Conservation (phyloP, 2,113 vertebrate genomes). For the Triplophysa tibetana region DNA sequence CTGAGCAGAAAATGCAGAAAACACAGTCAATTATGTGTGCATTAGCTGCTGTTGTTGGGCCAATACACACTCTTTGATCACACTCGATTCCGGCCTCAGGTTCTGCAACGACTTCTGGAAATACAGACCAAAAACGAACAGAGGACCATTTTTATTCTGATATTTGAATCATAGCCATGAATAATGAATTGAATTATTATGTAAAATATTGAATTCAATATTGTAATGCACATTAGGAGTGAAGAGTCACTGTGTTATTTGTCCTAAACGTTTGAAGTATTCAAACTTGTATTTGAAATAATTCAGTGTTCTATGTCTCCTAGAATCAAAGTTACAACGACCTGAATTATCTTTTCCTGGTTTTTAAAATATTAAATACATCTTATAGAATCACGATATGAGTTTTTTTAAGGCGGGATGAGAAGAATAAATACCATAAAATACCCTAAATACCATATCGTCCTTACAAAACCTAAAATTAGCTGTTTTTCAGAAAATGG, state of each 20-base stretch:
- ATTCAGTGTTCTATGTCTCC: too few species aligned
- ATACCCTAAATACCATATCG: too few species aligned
- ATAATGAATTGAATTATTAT: background rate
- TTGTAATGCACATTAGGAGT: background rate
- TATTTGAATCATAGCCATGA: background rate
- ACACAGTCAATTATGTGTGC: slow-evolving; percentile 82
- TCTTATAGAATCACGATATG: too few species aligned
- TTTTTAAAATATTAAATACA: too few species aligned
- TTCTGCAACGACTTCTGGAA: background rate
- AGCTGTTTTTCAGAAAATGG: too few species aligned
- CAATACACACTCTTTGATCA: slow-evolving; percentile 73
- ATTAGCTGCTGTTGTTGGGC: slow-evolving; percentile 72
- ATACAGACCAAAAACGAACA: background rate
- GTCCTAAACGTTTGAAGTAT: too few species aligned
- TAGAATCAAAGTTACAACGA: too few species aligned
- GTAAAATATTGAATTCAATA: background rate
- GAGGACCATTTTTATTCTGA: background rate
- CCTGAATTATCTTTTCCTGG: too few species aligned
- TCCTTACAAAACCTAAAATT: too few species aligned
- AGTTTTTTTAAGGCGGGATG: too few species aligned
- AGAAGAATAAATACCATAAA: too few species aligned
- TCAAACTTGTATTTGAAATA: too few species aligned
- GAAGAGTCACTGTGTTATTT: background rate
- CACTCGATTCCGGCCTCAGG: slow-evolving; percentile 40
- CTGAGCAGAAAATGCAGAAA: slow-evolving; percentile 77